These are phyloP conservation scores for Fabriciana adippe DNA, from an alignment of 2,888 invertebrate genomes.

Conservation along the genomic window DNA sequence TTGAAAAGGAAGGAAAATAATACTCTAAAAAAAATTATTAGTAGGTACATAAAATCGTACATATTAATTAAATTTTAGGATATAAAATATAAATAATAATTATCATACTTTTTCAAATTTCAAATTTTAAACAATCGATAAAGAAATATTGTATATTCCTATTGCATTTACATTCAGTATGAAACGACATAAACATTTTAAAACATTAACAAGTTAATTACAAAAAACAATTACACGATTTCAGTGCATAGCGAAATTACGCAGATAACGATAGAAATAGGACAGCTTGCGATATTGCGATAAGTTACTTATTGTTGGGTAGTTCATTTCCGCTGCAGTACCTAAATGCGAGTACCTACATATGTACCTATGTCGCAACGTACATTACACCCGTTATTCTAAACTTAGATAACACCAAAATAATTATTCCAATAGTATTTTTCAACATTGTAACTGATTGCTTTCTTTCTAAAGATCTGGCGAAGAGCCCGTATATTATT, in stretches of 20 bases:
- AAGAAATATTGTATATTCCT: slow-evolving; percentile 4
- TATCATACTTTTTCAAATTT: slow-evolving; percentile 1
- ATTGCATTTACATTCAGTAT: slow-evolving; percentile 33
- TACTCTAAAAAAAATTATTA: no score
- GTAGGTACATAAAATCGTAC: no score
- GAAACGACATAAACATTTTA: slow-evolving; percentile 42
- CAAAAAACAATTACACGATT: slow-evolving; percentile 55
- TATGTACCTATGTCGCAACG: not conserved
- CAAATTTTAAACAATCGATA: not conserved
- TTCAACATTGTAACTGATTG: slow-evolving; percentile 52
- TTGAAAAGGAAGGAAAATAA: no score
- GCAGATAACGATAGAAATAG: slow-evolving; percentile 57
- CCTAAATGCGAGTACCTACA: not conserved
- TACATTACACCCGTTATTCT: slow-evolving; percentile 14
- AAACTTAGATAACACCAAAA: slow-evolving; percentile 25
- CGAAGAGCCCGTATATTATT: slow-evolving; percentile 75
- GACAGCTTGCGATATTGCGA: slow-evolving; percentile 36
- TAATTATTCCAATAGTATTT: slow-evolving; percentile 28
- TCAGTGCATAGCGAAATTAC: slow-evolving; percentile 50
- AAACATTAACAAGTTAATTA: slow-evolving; percentile 65
- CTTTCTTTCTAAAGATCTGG: slow-evolving; percentile 55
- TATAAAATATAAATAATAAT: not conserved
- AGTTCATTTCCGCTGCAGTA: slow-evolving; percentile 30
- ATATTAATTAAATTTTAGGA: no score
- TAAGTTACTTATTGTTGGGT: slow-evolving; percentile 8